A percentile compares a stretch with the other conserved stretches of the same genome.
Conservation (phyloP, 2,113 vertebrate species). For the Phrynosoma blainvillii region DNA sequence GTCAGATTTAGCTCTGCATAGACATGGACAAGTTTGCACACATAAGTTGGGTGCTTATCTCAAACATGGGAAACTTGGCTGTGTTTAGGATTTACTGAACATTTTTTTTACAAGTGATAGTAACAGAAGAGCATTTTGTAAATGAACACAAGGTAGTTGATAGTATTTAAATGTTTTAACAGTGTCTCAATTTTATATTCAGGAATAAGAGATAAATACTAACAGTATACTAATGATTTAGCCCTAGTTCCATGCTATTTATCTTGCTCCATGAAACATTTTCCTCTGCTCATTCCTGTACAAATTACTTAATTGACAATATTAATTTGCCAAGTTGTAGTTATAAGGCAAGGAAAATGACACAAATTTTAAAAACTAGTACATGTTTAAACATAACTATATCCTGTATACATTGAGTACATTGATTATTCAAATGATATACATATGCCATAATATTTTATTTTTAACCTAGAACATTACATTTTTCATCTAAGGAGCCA, state of each 20-base stretch:
- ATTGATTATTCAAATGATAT: not conserved
- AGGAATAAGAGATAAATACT: not conserved
- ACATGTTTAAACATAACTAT: not conserved
- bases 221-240: not conserved
- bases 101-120: not conserved
- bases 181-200: not conserved
- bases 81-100: not conserved
- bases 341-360: not conserved
- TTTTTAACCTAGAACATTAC: not conserved
- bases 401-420: not conserved
- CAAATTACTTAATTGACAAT: conserved; percentile 3
- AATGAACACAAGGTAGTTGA: not conserved
- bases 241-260: not conserved
- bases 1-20: not conserved
- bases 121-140: not conserved
- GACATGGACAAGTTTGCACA: not conserved
- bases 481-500: not conserved
- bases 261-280: not conserved
- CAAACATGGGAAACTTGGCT: not conserved
- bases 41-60: not conserved
- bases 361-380: conserved; percentile 7
- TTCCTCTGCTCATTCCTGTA: not conserved
- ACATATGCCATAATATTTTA: not conserved
- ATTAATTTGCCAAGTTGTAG: not conserved
- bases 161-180: not conserved